Conservation (phyloP, 2,888 invertebrate genomes). For the Alentia gelatinosa region DNA sequence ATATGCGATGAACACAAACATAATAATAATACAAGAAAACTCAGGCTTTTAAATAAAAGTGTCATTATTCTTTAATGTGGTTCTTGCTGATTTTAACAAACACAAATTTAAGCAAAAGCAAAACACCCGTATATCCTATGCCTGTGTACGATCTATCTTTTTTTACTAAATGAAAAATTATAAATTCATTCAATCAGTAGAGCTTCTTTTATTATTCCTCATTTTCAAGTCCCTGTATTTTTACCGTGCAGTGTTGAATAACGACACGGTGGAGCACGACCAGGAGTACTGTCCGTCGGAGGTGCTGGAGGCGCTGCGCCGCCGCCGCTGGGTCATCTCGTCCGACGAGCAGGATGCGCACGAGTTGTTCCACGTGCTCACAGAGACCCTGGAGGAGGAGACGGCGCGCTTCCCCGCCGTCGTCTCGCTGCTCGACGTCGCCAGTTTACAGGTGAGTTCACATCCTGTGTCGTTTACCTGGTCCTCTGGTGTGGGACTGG, state of each 20-base stretch:
- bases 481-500: background rate
- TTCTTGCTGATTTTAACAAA: no score
- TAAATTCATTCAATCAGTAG: no score
- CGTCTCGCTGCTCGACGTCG: slow-evolving; percentile 77
- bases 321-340: slow-evolving; percentile 92
- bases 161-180: no score
- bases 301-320: slow-evolving; percentile 88
- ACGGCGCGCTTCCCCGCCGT: slow-evolving; percentile 74
- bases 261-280: slow-evolving; percentile 68
- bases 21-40: no score
- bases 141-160: no score
- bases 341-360: slow-evolving; percentile 94
- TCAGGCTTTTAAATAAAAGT: no score
- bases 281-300: slow-evolving; percentile 82
- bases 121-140: no score
- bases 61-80: no score
- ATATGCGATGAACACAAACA: no score
- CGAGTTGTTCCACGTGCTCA: slow-evolving; percentile 92
- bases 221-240: no score
- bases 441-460: slow-evolving; percentile 71
- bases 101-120: no score
- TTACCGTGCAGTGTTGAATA: slow-evolving; percentile 72
- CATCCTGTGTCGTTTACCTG: background rate
- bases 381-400: slow-evolving; percentile 95
- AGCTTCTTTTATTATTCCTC: no score